Base-by-base conservation (phyloP, 2,113 vertebrate species). In the Sclerurus mexicanus region DNA sequence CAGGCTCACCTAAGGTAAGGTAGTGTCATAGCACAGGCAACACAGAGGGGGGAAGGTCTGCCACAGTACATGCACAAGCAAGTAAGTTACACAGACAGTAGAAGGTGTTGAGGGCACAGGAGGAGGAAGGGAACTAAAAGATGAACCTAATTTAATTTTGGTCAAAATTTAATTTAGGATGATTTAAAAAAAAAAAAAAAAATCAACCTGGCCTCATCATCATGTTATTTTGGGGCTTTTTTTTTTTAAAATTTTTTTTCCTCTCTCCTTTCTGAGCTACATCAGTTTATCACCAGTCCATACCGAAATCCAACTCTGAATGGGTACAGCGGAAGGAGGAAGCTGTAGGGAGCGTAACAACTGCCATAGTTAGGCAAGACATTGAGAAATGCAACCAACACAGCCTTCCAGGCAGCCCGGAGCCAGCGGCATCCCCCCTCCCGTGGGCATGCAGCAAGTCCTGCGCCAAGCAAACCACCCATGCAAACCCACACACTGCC, bases 391-490 rank as follows among this genome's bases (percentile, higher is more conserved):
- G 95, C 75, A 18, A 96, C 93, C 76, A 92, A 97, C 94, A 97
- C 73, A 96, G 96, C 96, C 95, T 96, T 58, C 95, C 60, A 78
- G 56, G 8, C 93, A 96, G 97, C 95, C 91, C 18, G 0, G 93
- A 94, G 96, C 92, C 81, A 28, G 47, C 1, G 31, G 97, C 96
- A 95, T 91, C 97, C 97, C 93, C 94, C 87, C 78, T 75, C 64
- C 93, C 93, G 3, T 40, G 78, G 63, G 62, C 98, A 98, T 98
- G 98, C 98, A 98, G 96, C 97, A 95, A 94, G 50, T 88, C 95
- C 97, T 97, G 97, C 24, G 79, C 96, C 98, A 98, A 98, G 97
- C 98, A 97, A 97, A 90, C 95, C 95, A 76, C 98, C 97, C 98
- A 98, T 98, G 98, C 98, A 98, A 77, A 96, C 95, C 97, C 83